Base-by-base conservation (phyloP, 92 coral and sea anemone species). In the Porites evermanni region DNA sequence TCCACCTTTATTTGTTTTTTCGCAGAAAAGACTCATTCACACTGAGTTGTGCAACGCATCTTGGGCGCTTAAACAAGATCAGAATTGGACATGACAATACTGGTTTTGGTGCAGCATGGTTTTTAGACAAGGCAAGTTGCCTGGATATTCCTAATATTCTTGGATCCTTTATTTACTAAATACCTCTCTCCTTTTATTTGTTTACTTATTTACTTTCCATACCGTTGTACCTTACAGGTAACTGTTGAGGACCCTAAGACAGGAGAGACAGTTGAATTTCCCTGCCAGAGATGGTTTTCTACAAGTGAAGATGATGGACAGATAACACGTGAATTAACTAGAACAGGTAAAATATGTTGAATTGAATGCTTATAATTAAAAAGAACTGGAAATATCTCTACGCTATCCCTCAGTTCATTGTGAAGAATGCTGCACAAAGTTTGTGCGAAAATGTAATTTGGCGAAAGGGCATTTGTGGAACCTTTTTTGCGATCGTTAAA, bases 91-190 rank as follows among this genome's bases (percentile, higher is more conserved):
- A 95, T 58, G 98, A 95, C 67, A 95, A 92, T 79, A 84, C 93
- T 88, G 98, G 98, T 1, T 79, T 91, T 53, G 98, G 95, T 64
- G 94, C 98, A 16, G 98, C 94, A 20, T 95, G 98, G 98, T 95
- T 84, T 81, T 88, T 95, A 67, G 93, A 92, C 89, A 95, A 95
- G 95, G 98, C 94, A 70, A 38, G 32, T 18, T 72, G 21, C 58
- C 2, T 38, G 51, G 67, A 63, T 63, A 7, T 59, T 17, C 13
- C 14, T 14, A n/a, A 17, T 2, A 3, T 8, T 56, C 16, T 56
- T 7, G n/a, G n/a, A 12, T 23, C 6, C 12, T 7, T 11, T 38
- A 8, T 11, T 38, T 71, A 63, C 19, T 1, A 23, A 14, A 52
- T 60, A 29, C 10, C 53, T 53, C 47, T 3, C 38, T 26, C 23